These are phyloP conservation scores for Sorex araneus DNA, from an alignment of 2,113 vertebrate genomes.

Conservation along the genomic window DNA sequence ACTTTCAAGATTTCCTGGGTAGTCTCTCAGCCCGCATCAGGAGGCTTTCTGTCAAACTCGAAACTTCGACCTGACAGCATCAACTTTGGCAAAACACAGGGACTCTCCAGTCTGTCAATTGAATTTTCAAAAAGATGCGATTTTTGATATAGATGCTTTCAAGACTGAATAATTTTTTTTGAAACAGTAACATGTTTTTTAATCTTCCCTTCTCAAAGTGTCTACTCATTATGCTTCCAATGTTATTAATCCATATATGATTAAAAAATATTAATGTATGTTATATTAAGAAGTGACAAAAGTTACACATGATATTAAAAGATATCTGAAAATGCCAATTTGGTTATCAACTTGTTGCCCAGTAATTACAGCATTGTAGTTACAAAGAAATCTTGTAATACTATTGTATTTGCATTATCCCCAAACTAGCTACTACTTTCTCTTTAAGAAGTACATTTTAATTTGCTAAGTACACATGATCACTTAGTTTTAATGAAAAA, in stretches of 20 bases:
- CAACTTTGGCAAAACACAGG: not conserved
- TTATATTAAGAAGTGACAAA: too few relatives aligned
- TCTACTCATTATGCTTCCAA: not conserved
- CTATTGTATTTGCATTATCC: not conserved
- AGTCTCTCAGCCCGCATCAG: not conserved
- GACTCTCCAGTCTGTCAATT: not conserved
- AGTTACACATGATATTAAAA: not conserved
- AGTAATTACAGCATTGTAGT: not conserved
- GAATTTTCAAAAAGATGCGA: not conserved
- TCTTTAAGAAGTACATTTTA: not conserved
- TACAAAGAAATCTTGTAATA: constrained; percentile 8
- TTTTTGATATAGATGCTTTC: not conserved
- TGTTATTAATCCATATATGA: not conserved
- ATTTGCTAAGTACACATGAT: not conserved
- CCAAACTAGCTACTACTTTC: not conserved
- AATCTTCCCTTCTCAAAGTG: not conserved
- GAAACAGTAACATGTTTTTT: too few relatives aligned
- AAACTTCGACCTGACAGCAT: not conserved
- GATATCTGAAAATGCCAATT: not conserved
- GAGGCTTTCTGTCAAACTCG: not conserved
- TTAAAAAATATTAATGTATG: not conserved
- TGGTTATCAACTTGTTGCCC: not conserved
- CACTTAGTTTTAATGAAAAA: constrained; percentile 49
- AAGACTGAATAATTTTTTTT: not conserved
- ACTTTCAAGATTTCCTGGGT: too few relatives aligned